Base-by-base conservation (phyloP, 1,140 invertebrate species). In the Tetramorium alpestre region DNA sequence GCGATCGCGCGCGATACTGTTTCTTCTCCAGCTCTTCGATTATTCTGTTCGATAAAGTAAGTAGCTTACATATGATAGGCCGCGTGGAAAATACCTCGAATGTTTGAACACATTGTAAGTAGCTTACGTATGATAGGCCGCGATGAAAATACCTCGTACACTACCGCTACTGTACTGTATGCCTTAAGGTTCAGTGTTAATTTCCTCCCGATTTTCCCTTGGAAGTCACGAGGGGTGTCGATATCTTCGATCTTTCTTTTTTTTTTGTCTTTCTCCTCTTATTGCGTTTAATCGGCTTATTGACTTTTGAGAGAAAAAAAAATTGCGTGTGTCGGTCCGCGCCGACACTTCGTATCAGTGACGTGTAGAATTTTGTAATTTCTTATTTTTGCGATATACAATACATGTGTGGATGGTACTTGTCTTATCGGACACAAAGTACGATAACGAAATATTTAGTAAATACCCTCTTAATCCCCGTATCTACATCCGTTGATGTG, bases 21-120 rank as follows among this genome's bases (percentile, higher is more conserved):
- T 18, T 28, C 13, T 58, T 41, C 16, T 41, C 38, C 64, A 8
- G n/a, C 22, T 22, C 65, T 69, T 54, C 78, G 64, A 81, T 81
- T 81, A 70, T 81, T 69, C 47, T 33, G 77, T 56, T 70, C 65
- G 64, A 81, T 70, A 70, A 81, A 81, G 10, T 81, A 81, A 81
- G 65, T 81, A 81, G 64, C 77, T 81, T 81, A 81, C 33, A 58
- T 41, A 69, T 33, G 33, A 56, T 56, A 70, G 64, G 51, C 49
- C 33, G 58, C 75, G 65, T 81, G 64, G 49, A 81, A 81, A 70
- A 81, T 81, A 81, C 78, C 65, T 70, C 64, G 64, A 81, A 69
- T 81, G 77, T 81, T 81, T 81, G 62, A 81, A 81, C 41, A 38
- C 49, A 64, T 77, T 56, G 64, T 69, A 69, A 81, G 77, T 69